These are phyloP conservation scores for Hypselothyrea guttata DNA, from an alignment of 2,888 invertebrate genomes.

Conservation along the genomic window DNA sequence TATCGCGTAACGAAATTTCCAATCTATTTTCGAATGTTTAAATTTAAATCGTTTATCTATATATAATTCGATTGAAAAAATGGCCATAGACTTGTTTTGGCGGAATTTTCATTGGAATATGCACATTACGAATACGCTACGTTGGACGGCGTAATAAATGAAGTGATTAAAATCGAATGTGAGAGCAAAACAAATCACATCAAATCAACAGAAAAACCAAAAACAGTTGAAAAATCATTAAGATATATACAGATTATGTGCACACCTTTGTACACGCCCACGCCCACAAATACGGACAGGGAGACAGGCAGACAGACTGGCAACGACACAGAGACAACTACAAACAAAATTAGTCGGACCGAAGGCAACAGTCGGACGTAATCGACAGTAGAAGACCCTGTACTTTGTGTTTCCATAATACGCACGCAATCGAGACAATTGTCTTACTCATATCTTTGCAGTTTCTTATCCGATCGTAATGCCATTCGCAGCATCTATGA, in stretches of 20 bases:
- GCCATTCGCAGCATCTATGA: no score
- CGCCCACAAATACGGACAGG: constrained; percentile 9
- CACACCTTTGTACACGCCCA: constrained; percentile 32
- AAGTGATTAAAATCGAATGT: constrained; percentile 49
- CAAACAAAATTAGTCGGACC: no score
- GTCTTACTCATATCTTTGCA: no score
- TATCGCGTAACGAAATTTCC: not conserved
- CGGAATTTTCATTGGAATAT: constrained; percentile 38
- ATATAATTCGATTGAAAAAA: constrained; percentile 31
- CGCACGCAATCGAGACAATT: no score
- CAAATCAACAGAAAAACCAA: not conserved
- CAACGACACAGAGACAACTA: no score
- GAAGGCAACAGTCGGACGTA: no score
- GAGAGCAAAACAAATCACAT: no score
- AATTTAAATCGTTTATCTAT: constrained; percentile 17
- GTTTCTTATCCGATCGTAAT: no score
- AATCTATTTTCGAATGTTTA: constrained; percentile 15
- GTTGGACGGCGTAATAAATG: constrained; percentile 36
- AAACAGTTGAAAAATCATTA: constrained; percentile 8
- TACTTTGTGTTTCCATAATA: no score
- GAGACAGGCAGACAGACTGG: constrained; percentile 14
- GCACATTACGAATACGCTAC: constrained; percentile 11
- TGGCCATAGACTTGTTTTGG: constrained; percentile 5
- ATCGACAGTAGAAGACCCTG: no score
- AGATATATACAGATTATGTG: constrained; percentile 20